Evolutionary conservation across 2,113 vertebrate species (phyloP).

Genomic region (Cyphomyrus discorhynchus): DNA sequence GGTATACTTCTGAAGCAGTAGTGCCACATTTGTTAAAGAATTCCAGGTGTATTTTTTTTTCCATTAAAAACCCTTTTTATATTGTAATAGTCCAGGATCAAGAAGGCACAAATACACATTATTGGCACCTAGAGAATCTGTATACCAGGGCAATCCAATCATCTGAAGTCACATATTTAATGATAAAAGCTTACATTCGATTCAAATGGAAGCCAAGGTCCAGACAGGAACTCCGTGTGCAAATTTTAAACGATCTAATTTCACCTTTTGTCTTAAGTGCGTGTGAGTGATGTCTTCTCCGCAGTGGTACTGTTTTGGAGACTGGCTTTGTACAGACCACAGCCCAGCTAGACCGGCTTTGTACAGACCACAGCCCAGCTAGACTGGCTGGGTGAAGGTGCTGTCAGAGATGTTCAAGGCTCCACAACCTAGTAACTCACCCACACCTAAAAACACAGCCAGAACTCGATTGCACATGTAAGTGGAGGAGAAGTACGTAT

Average conservation of each 20-base stretch:
- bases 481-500: not conserved
- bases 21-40: not conserved
- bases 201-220: not conserved
- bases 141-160: not conserved
- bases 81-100: not conserved
- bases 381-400: constrained; percentile 50
- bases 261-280: not conserved
- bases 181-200: not conserved
- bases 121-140: not conserved
- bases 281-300: constrained; percentile 39
- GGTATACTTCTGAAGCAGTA: not conserved
- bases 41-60: not conserved
- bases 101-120: not conserved
- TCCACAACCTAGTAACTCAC: not conserved
- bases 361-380: constrained; percentile 46
- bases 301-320: constrained; percentile 50
- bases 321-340: constrained; percentile 60
- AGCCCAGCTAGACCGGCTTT: constrained; percentile 55
- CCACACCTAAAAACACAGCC: not conserved
- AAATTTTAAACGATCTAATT: too few species aligned
- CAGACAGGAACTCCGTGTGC: not conserved
- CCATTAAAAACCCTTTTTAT: not conserved
- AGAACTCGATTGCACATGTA: not conserved
- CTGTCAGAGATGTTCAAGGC: constrained; percentile 49
- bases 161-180: not conserved